These are phyloP conservation scores for Tylochromis polylepis DNA, from an alignment of 2,113 vertebrate species.

Conservation along the genomic window DNA sequence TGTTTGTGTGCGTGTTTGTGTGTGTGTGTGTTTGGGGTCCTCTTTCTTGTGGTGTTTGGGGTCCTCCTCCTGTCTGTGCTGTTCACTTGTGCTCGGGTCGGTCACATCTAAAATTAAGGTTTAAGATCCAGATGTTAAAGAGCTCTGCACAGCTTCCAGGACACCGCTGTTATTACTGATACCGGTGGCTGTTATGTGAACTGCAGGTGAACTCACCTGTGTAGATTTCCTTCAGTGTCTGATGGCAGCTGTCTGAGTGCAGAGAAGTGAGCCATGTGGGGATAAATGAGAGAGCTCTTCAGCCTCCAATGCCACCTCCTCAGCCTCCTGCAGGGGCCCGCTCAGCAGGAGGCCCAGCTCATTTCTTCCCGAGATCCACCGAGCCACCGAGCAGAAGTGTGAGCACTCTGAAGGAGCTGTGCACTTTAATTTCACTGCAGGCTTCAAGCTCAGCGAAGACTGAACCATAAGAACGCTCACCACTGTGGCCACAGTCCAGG, in stretches of 20 bases:
- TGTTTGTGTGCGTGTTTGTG: no score
- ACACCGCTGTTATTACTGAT: background rate
- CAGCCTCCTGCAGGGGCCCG: background rate
- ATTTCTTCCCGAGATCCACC: background rate
- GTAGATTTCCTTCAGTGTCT: background rate
- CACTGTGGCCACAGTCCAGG: background rate
- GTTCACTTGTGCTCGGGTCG: background rate
- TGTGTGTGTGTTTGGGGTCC: fast-evolving
- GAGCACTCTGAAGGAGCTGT: background rate
- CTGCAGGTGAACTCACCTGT: background rate
- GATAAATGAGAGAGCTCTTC: background rate
- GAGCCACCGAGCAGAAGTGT: background rate
- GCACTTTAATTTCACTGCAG: background rate
- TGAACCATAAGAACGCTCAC: background rate
- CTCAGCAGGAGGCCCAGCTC: background rate
- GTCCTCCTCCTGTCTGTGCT: background rate
- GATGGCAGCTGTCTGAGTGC: background rate
- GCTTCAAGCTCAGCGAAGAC: background rate
- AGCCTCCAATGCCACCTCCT: background rate
- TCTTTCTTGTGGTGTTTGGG: background rate
- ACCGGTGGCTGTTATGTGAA: background rate
- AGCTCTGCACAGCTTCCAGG: background rate
- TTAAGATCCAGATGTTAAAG: background rate
- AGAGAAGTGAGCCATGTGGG: background rate
- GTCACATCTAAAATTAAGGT: background rate